A percentile compares a stretch with the other conserved stretches of the same genome.
Evolutionary conservation across 2,888 invertebrate species (phyloP).

Genomic region (Rhyacophila evoluta): DNA sequence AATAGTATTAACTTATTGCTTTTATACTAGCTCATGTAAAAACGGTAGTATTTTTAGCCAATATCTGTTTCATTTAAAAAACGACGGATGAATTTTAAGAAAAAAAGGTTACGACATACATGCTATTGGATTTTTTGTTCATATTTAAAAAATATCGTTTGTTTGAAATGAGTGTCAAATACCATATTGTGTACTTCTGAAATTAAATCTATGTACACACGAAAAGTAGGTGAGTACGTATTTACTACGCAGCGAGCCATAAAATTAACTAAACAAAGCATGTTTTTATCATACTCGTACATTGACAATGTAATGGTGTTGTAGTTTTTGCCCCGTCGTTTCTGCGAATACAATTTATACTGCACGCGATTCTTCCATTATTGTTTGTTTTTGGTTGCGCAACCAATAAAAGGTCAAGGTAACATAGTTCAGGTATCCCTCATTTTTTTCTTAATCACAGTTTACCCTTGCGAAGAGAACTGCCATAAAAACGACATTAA

Average conservation of each 20-base stretch:
- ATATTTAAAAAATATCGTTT: too few relatives aligned
- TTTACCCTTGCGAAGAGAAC: neutral
- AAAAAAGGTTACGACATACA: too few relatives aligned
- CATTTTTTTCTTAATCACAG: neutral
- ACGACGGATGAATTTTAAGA: too few relatives aligned
- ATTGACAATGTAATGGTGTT: neutral
- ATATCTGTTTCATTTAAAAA: too few relatives aligned
- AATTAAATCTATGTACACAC: too few relatives aligned
- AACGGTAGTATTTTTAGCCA: too few relatives aligned
- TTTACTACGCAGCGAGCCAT: neutral
- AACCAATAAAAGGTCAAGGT: slow-evolving; percentile 33
- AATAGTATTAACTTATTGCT: too few relatives aligned
- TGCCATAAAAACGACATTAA: neutral
- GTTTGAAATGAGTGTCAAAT: too few relatives aligned
- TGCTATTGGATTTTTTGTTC: too few relatives aligned
- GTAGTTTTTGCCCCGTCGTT: slow-evolving; percentile 7
- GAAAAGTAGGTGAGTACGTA: too few relatives aligned
- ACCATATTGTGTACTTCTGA: too few relatives aligned
- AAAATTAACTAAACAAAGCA: neutral
- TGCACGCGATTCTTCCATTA: slow-evolving; percentile 19
- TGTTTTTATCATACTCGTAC: neutral
- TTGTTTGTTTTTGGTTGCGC: slow-evolving; percentile 22
- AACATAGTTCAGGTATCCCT: slow-evolving; percentile 30
- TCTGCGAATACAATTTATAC: neutral
- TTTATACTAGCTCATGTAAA: too few relatives aligned